Base-by-base conservation (phyloP, 2,888 invertebrate species). In the Drosophila fungiperda region DNA sequence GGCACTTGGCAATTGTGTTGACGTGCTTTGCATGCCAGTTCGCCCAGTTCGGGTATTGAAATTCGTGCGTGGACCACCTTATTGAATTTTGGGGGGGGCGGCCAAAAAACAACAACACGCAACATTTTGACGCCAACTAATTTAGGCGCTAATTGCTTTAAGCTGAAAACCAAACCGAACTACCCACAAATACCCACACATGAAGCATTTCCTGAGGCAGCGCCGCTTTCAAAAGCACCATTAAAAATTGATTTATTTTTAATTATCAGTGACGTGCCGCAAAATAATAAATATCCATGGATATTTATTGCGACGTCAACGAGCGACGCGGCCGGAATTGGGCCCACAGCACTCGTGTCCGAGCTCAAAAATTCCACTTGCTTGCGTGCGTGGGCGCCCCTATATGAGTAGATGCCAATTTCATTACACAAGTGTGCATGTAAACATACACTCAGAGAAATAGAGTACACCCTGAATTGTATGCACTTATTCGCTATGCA, bases 221-320 rank as follows among this genome's bases (percentile, higher is more conserved):
- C 57, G 42, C 42, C 53, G 58, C 57, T 67, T 72, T 67, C 73
- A 66, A 68, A 60, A 68, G 68, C 55, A 68, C 88, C 84, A 88
- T 86, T 86, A 88, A 88, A 88, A 83, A 88, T 88, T 91, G 82
- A 91, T 90, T 90, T 91, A 90, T 90, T 91, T 91, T 90, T 91
- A 91, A 91, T 91, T 91, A 91, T 89, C 91, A 89, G 78, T 91
- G 91, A 91, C 89, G 90, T 91, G 91, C 82, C 80, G 77, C 82
- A 86, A 87, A 90, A 90, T 85, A 90, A 91, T 91, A 91, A 91
- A 91, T 91, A 91, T 83, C 83, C 80, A 80, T 73, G 80, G 26
- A 87, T 90, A 89, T 91, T 89, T 91, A 91, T 90, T 80, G 83
- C 77, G 77, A 80, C 80, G 83, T 87, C 90, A 89, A 87, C 78